Percentiles rank a stretch among this genome's conserved stretches.
These are phyloP conservation scores for Balaeniceps rex DNA, from an alignment of 2,113 vertebrate species.

Conservation along the genomic window DNA sequence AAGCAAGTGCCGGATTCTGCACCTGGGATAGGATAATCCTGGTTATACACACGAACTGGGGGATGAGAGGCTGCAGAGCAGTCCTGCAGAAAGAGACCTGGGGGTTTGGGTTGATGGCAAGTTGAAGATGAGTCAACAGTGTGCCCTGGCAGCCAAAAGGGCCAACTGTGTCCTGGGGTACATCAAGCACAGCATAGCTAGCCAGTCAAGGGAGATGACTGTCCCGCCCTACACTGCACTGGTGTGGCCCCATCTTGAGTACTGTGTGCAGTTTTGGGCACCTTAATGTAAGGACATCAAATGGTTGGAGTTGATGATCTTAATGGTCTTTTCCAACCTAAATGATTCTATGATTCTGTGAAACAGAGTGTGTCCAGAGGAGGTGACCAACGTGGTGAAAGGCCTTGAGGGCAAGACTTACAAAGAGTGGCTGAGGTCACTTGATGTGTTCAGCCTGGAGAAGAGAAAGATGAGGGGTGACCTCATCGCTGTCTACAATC, in stretches of 20 bases:
- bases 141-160: neutral
- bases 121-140: neutral
- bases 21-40: neutral
- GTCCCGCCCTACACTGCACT: neutral
- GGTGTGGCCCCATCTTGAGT: neutral
- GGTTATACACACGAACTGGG: neutral
- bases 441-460: neutral
- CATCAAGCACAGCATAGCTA: neutral
- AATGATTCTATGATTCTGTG: neutral
- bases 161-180: neutral
- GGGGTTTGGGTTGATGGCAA: neutral
- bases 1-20: neutral
- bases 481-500: neutral
- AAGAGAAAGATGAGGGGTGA: neutral
- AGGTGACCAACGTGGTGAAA: neutral
- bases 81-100: neutral
- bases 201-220: accelerated
- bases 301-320: neutral
- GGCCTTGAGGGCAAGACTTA: neutral
- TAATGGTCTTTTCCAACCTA: neutral
- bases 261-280: neutral
- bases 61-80: neutral
- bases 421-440: neutral
- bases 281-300: neutral
- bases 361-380: neutral